Evolutionary conservation across 2,797 vertebrate genomes (phyloP).

Genomic region (Gallinago solitaria): DNA sequence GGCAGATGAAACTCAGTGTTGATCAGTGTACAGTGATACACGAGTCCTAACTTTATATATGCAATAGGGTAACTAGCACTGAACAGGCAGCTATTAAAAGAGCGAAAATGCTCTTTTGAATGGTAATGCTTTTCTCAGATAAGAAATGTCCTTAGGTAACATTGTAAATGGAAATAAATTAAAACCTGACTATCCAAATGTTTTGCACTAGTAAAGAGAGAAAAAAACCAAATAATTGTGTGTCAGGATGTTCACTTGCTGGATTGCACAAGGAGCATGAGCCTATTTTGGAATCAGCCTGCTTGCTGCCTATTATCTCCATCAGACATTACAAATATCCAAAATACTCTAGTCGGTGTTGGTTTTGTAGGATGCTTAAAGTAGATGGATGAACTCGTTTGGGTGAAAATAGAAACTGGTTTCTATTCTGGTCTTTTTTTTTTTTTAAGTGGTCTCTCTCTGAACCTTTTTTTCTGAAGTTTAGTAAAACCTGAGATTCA

Average conservation of each 20-base stretch:
- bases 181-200: slow-evolving; percentile 34
- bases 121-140: slow-evolving; percentile 38
- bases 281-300: slow-evolving; percentile 21
- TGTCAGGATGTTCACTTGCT: slow-evolving; percentile 45
- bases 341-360: background rate
- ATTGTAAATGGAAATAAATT: slow-evolving; percentile 58
- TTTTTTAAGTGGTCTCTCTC: background rate
- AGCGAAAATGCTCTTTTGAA: background rate
- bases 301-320: slow-evolving; percentile 6
- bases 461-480: slow-evolving; percentile 31
- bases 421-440: slow-evolving; percentile 12
- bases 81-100: background rate
- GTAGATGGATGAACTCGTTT: slow-evolving; percentile 1
- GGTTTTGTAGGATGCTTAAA: slow-evolving; percentile 15
- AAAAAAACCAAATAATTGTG: slow-evolving; percentile 33
- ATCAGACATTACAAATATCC: slow-evolving; percentile 10
- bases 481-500: slow-evolving; percentile 27
- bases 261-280: slow-evolving; percentile 26
- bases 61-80: slow-evolving; percentile 3
- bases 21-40: slow-evolving; percentile 2
- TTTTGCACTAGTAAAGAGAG: slow-evolving; percentile 16
- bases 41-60: slow-evolving; percentile 10
- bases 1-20: slow-evolving; percentile 12
- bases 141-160: slow-evolving; percentile 59
- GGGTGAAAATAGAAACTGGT: slow-evolving; percentile 27